Base-by-base conservation (phyloP, 2,888 invertebrate species). In the Coremacera marginata region DNA sequence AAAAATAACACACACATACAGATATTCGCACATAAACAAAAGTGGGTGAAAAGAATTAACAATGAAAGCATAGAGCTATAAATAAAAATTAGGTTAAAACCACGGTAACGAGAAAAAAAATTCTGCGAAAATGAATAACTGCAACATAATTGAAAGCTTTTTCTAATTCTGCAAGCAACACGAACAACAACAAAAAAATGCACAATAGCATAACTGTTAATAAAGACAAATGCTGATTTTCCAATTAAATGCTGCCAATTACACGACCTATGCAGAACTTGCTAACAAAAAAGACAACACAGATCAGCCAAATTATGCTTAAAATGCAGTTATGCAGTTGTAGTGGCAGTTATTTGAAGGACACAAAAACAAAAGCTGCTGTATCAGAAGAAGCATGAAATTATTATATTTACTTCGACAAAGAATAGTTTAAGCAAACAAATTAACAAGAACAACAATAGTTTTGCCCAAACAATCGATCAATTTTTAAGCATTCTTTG, bases 231-330 rank as follows among this genome's bases (percentile, higher is more conserved):
- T 22, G 31, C 31, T 63, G 63, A 31, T 63, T 31, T 63, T 63
- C 31, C 63, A 63, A 63, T 63, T 63, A 63, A 63, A 27, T 31
- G 31, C 63, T 63, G 63, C 31, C 63, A 63, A 3, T 7, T 8
- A 63, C 63, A 63, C 63, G n/a, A 63, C 16, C 2, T n/a, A 7
- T 9, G 7, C 31, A 19, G 34, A 27, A 14, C 31, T 31, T 31
- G 31, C 31, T 31, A 3, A 31, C n/a, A 31, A 31, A 5, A 31
- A 31, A 31, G 5, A 31, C 31, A 31, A 31, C 3, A 4, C 5
- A 4, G 3, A 3, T 3, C 63, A 14, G n/a, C 11, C 34, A 3
- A 22, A 55, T 55, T 19, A 8, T 19, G 22, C 19, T 55, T 19
- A 3, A 60, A 60, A 60, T 25, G 4, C 57, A 22, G 19, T 3